Evolutionary conservation across 2,113 vertebrate species (phyloP).

Genomic region (Apus apus): DNA sequence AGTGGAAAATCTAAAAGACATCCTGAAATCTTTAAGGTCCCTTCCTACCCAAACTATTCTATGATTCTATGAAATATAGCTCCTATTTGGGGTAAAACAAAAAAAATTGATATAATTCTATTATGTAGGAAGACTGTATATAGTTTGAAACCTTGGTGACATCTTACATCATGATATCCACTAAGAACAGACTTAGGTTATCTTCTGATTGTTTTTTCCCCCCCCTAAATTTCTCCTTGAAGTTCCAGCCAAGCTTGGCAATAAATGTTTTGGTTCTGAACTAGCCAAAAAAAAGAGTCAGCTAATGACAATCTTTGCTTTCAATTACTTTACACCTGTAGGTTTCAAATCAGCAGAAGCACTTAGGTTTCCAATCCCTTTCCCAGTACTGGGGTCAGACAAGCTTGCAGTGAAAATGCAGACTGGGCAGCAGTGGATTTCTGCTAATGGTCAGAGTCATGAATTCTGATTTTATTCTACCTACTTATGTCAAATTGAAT

Average conservation of each 20-base stretch:
- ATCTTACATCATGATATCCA: neutral
- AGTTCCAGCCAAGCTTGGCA: neutral
- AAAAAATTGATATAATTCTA: neutral
- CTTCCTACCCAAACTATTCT: no score
- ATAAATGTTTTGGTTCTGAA: neutral
- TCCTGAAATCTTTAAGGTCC: neutral
- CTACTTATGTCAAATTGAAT: neutral
- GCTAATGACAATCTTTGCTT: neutral
- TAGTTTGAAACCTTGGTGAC: neutral
- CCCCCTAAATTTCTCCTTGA: neutral
- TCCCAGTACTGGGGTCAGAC: neutral
- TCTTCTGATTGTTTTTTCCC: neutral
- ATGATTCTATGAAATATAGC: neutral
- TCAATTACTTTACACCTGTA: neutral
- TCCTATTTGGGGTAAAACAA: neutral
- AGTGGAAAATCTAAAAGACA: neutral
- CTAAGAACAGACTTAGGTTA: neutral
- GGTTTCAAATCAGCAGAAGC: neutral
- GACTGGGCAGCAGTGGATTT: conserved; percentile 8
- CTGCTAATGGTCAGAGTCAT: neutral
- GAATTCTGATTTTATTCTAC: conserved; percentile 14
- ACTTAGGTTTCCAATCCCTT: neutral
- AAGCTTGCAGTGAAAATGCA: neutral
- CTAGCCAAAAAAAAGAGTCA: neutral
- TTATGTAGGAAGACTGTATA: neutral